These are phyloP conservation scores for Drosophila ogumai DNA, from an alignment of 1,140 invertebrate species.

Conservation along the genomic window DNA sequence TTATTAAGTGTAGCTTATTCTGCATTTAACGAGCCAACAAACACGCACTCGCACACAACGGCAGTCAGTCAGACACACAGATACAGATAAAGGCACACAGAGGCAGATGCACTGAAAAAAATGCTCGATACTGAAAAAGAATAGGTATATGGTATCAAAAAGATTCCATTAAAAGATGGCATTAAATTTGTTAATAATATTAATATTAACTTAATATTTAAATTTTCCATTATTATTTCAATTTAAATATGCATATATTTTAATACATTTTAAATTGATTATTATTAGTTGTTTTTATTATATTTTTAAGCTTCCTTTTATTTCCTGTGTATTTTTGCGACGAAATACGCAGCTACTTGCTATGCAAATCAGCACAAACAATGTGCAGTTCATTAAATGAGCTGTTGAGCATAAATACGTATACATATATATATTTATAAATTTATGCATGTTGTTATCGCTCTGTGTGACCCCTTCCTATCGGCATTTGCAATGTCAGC, in stretches of 20 bases:
- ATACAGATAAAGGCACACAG: conserved; percentile 2
- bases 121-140: too few species aligned
- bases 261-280: too few species aligned
- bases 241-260: too few species aligned
- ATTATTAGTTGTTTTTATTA: not conserved
- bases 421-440: conserved; percentile 52
- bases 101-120: not conserved
- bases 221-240: too few species aligned
- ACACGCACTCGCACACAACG: conserved; percentile 24
- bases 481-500: conserved; percentile 58
- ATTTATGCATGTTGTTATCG: conserved; percentile 71
- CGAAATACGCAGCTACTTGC: conserved; percentile 30
- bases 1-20: conserved; percentile 71
- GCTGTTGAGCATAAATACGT: conserved; percentile 58
- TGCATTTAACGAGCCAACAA: conserved; percentile 65
- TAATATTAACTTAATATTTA: too few species aligned
- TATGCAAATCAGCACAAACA: conserved; percentile 56
- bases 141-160: too few species aligned
- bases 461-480: conserved; percentile 7
- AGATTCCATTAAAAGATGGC: too few species aligned
- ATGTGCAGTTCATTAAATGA: conserved; percentile 74
- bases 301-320: not conserved
- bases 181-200: too few species aligned
- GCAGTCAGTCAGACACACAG: conserved; percentile 1
- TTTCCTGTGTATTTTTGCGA: not conserved